Percentiles rank a stretch among this genome's conserved stretches.
phyloP scores from a whole-genome alignment of 1,140 invertebrate species.

The Leptestheria dahalacensis region DNA sequence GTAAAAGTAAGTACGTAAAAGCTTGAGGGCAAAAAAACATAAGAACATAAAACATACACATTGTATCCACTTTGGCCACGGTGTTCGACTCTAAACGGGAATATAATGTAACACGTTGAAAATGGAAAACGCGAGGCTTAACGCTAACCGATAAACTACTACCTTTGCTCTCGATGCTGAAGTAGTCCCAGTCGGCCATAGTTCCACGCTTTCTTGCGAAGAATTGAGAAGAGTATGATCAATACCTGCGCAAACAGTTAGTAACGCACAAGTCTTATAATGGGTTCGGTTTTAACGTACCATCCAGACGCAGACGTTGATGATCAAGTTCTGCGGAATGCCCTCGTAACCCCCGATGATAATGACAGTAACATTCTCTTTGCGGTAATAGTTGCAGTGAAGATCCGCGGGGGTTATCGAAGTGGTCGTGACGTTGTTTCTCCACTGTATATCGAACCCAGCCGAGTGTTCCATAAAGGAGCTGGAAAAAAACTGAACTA shows the following conservation, averaged over 20 bases:
- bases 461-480: no score
- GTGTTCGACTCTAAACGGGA: conserved; percentile 5
- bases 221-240: conserved; percentile 53
- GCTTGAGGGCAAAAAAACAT: conserved; percentile 2
- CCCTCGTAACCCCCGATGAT: conserved; percentile 48
- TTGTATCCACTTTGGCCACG: conserved; percentile 16
- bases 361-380: conserved; percentile 8
- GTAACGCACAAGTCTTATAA: no score
- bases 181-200: conserved; percentile 83
- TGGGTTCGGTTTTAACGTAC: no score
- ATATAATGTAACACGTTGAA: no score
- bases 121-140: no score
- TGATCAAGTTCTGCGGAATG: conserved; percentile 70
- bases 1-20: neutral
- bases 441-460: no score
- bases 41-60: conserved; percentile 7
- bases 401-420: neutral
- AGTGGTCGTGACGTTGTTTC: neutral
- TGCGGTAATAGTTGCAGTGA: conserved; percentile 13
- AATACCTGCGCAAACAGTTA: no score
- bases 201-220: conserved; percentile 82
- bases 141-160: no score
- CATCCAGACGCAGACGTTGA: conserved; percentile 65
- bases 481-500: no score
- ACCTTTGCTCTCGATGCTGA: conserved; percentile 57